phyloP scores from a whole-genome alignment of 2,113 vertebrate species.

The Furnarius figulus region DNA sequence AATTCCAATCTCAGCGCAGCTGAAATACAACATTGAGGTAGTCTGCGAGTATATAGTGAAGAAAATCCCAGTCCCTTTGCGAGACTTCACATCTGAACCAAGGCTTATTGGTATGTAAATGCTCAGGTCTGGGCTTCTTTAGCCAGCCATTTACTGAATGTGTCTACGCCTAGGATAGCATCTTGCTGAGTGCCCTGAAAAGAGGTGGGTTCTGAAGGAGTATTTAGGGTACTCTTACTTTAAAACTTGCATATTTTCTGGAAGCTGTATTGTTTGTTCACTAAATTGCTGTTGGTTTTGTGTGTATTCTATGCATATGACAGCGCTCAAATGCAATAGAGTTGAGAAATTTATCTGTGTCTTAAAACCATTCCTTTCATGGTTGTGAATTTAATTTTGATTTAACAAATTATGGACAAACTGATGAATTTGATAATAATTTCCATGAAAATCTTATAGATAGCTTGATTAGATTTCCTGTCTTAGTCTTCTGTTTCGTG shows the following conservation, averaged over 20 bases:
- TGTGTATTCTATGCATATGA: not conserved
- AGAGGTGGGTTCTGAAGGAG: not conserved
- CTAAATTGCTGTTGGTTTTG: not conserved
- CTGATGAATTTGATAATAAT: not conserved
- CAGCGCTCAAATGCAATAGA: not conserved
- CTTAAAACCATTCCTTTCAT: not conserved
- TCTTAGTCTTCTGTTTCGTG: not conserved
- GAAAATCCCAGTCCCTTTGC: slow-evolving; percentile 93
- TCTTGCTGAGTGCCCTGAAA: not conserved
- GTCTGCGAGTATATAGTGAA: slow-evolving; percentile 99
- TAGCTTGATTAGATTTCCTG: not conserved
- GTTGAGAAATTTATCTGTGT: not conserved
- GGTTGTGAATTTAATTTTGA: not conserved
- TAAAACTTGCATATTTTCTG: not conserved
- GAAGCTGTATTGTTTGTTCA: not conserved
- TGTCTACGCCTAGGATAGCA: not conserved
- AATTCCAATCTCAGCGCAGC: slow-evolving; percentile 96
- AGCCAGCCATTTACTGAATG: not conserved
- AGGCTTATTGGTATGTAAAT: slow-evolving; percentile 89
- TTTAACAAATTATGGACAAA: not conserved
- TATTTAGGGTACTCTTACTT: not conserved
- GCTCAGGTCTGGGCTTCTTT: not conserved
- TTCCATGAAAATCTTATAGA: not conserved
- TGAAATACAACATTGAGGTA: slow-evolving; percentile 99
- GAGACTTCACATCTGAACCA: slow-evolving; percentile 97